Evolutionary conservation across 2,797 vertebrate species (phyloP).

Genomic region (Leptoclinus maculatus): DNA sequence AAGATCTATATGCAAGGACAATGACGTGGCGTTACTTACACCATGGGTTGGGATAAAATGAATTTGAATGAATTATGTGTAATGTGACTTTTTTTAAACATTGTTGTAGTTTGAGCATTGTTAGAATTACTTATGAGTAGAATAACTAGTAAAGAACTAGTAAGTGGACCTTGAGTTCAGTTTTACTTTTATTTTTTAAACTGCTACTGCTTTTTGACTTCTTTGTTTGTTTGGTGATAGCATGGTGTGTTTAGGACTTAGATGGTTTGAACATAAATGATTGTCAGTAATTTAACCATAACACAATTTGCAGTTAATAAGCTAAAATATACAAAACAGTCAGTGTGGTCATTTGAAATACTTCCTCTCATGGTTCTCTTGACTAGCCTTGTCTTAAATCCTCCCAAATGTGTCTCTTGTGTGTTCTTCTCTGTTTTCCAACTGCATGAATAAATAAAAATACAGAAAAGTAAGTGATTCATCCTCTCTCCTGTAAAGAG

Average conservation of each 20-base stretch:
- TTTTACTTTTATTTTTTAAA: neutral
- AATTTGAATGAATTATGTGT: neutral
- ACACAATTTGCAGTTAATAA: neutral
- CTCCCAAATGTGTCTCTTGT: slow-evolving; percentile 18
- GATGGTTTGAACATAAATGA: neutral
- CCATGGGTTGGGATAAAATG: neutral
- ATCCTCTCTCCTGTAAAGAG: slow-evolving; percentile 42
- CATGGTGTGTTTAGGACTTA: neutral
- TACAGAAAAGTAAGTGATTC: slow-evolving; percentile 47
- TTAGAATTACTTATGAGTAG: neutral
- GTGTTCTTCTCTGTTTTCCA: slow-evolving; percentile 37
- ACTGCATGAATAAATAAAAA: slow-evolving; percentile 37
- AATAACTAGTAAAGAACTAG: too few species aligned
- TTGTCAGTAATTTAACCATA: neutral
- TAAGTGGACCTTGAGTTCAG: too few species aligned
- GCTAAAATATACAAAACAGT: slow-evolving; percentile 5
- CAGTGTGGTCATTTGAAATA: slow-evolving; percentile 1
- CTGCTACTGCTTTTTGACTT: neutral
- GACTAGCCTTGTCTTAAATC: slow-evolving; percentile 13
- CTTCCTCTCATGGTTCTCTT: slow-evolving; percentile 1
- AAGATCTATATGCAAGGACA: neutral
- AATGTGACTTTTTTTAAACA: neutral
- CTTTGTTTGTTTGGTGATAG: neutral
- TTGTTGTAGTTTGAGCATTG: neutral
- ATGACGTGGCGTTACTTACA: neutral